These are phyloP conservation scores for Tetramorium bicarinatum DNA, from an alignment of 2,888 invertebrate genomes.

Conservation along the genomic window DNA sequence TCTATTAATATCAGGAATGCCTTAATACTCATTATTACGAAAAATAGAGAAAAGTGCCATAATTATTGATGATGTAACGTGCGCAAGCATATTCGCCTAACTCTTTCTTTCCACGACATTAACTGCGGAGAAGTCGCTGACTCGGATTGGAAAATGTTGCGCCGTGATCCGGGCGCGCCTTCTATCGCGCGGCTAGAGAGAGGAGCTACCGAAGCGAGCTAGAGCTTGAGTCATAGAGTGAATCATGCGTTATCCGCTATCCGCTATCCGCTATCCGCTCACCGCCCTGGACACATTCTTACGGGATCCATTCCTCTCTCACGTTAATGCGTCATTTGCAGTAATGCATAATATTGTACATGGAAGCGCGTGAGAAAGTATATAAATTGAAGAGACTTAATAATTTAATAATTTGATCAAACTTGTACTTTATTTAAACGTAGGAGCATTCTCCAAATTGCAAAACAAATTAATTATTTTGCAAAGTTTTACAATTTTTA, in stretches of 20 bases:
- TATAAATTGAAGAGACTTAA: neutral
- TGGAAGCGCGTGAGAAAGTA: neutral
- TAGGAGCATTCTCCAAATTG: neutral
- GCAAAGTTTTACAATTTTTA: neutral
- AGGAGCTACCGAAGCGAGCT: conserved; percentile 51
- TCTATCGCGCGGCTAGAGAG: conserved; percentile 51
- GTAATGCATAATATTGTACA: conserved; percentile 4
- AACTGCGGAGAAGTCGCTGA: conserved; percentile 76
- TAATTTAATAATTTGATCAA: neutral
- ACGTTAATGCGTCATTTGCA: conserved; percentile 37
- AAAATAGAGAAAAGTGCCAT: neutral
- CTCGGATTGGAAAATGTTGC: conserved; percentile 75
- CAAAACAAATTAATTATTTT: neutral
- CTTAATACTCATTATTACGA: neutral
- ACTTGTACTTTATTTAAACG: neutral
- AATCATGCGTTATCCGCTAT: conserved; percentile 76
- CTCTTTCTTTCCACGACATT: conserved; percentile 74
- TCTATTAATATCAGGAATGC: neutral
- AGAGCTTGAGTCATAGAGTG: conserved; percentile 80
- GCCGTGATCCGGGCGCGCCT: conserved; percentile 76
- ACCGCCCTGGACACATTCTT: conserved; percentile 44
- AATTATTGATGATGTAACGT: conserved; percentile 33
- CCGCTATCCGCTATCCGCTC: conserved; percentile 23
- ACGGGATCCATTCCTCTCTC: conserved; percentile 46
- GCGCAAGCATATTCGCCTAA: conserved; percentile 51